Base-by-base conservation (phyloP, 2,888 invertebrate species). In the Scrobipalpa costella region DNA sequence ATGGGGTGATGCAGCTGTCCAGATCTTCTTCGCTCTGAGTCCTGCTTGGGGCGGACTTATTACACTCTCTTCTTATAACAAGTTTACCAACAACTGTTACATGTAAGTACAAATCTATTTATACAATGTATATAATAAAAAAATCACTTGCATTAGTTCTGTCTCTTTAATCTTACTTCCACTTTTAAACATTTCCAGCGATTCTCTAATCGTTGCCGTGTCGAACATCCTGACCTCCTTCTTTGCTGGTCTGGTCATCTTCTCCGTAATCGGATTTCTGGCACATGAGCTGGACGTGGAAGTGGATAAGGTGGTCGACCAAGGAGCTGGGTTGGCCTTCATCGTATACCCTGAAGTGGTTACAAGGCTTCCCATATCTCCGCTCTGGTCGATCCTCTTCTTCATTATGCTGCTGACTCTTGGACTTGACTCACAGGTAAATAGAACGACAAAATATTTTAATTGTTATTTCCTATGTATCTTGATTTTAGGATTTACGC, bases 1-100 rank as follows among this genome's bases (percentile, higher is more conserved):
- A 13, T 96, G 95, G 96, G 95, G 95, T 57, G 96, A 96, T 78
- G 96, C 96, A 0, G 96, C 96, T 0, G 95, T 96, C 21, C 97
- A 97, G 85, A 96, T 97, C 76, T 97, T 97, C 85, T 97, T 96
- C 81, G 96, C 97, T 0, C 85, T 97, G 27, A 96, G 96, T 73
- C 96, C 96, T 3, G 96, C 96, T 61, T 96, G 97, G 95, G 97
- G 97, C 61, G 97, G 97, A 47, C 92, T 97, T 13, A 96, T 97
- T 62, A 97, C 96, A 0, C 92, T 97, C 63, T 95, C 96, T 60
- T 96, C 96, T 17, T 97, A 97, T 83, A 97, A 96, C 85, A 94
- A 95, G 77, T 97, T 97, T 81, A 93, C 95, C 64, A 97, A 96
- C 83, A 95, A 97, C 77, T 95, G 95, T 74, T 96, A 95, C 84